These are phyloP conservation scores for Nephrotoma flavescens DNA, from an alignment of 2,888 invertebrate genomes.

Conservation along the genomic window DNA sequence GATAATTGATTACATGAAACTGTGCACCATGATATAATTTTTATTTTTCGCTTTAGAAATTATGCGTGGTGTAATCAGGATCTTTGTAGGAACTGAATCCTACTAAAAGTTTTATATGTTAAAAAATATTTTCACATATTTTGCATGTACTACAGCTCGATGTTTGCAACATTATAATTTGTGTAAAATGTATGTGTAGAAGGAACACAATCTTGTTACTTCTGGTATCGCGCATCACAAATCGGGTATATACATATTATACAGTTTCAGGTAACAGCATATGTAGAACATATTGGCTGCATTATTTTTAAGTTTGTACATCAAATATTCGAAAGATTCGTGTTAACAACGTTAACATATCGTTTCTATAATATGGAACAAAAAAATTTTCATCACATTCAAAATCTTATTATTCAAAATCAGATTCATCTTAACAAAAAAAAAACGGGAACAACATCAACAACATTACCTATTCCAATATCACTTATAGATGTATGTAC, in stretches of 20 bases:
- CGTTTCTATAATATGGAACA: background rate
- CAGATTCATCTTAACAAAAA: background rate
- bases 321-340: background rate
- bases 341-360: background rate
- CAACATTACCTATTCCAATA: background rate
- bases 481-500: background rate
- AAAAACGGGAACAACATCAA: background rate
- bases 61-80: no score
- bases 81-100: no score
- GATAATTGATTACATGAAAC: no score
- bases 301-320: background rate
- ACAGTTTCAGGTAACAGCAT: background rate
- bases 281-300: background rate
- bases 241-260: background rate
- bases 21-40: no score
- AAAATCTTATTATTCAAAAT: background rate
- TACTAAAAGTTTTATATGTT: no score
- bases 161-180: background rate
- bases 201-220: background rate
- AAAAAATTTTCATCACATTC: background rate
- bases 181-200: background rate
- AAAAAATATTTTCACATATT: no score
- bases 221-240: background rate
- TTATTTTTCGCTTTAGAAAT: no score
- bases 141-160: background rate